Conservation (phyloP, 2,113 vertebrate species). For the Apteryx mantelli region DNA sequence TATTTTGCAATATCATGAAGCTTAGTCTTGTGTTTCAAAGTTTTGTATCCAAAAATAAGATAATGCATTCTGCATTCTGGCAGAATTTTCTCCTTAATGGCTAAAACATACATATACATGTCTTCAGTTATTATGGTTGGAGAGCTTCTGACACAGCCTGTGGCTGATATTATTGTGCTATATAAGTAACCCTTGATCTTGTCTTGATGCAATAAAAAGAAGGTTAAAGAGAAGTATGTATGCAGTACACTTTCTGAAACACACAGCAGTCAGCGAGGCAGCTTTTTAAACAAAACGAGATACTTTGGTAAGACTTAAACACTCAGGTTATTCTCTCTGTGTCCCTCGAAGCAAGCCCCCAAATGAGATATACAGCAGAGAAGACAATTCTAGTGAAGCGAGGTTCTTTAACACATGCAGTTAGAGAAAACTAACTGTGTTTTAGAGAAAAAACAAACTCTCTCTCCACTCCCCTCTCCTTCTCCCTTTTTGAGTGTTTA, state of each 20-base stretch:
- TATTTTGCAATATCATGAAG: background rate
- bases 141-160: slow-evolving; percentile 39
- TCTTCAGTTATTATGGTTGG: slow-evolving; percentile 40
- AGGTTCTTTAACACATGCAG: background rate
- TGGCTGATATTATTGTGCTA: slow-evolving; percentile 55
- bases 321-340: background rate
- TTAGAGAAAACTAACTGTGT: background rate
- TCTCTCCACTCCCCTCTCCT: background rate
- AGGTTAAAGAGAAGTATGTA: slow-evolving; percentile 63
- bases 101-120: slow-evolving; percentile 49
- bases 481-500: background rate
- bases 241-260: background rate
- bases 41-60: slow-evolving; percentile 47
- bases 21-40: slow-evolving; percentile 43
- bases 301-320: background rate
- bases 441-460: background rate
- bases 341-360: background rate
- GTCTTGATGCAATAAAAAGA: background rate
- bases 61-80: slow-evolving; percentile 59
- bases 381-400: background rate
- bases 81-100: slow-evolving; percentile 65
- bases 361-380: background rate
- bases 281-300: background rate
- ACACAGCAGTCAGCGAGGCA: background rate
- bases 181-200: slow-evolving; percentile 58